These are phyloP conservation scores for Antrozous pallidus DNA, from an alignment of 2,797 vertebrate genomes.

Conservation along the genomic window DNA sequence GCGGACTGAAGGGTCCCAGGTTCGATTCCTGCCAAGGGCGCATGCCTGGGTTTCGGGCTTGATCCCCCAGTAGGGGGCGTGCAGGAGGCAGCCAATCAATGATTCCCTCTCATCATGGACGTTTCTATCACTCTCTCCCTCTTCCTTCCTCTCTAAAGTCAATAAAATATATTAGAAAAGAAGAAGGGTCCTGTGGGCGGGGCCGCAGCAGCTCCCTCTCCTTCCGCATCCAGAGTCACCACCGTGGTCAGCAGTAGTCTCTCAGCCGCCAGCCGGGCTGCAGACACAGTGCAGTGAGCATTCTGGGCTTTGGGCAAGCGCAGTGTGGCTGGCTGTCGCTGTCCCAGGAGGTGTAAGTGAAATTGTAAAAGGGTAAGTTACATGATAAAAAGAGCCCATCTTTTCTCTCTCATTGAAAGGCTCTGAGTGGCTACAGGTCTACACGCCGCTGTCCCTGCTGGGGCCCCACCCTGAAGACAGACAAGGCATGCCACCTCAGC, in stretches of 20 bases:
- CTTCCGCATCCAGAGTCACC: not conserved
- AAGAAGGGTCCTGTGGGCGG: not conserved
- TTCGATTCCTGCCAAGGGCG: no score
- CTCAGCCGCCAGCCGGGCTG: not conserved
- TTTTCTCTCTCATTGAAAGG: not conserved
- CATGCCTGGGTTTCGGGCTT: no score
- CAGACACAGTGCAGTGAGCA: rapidly evolving
- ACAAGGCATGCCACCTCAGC: not conserved
- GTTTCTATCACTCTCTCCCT: no score
- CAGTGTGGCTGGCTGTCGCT: rapidly evolving
- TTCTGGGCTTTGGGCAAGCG: not conserved
- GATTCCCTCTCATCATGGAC: no score
- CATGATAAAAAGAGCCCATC: rapidly evolving
- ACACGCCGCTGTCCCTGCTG: not conserved
- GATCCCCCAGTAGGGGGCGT: no score
- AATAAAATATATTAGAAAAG: no score
- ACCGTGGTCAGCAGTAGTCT: not conserved
- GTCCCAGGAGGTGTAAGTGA: not conserved
- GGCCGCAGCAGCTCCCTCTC: not conserved
- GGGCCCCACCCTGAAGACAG: not conserved
- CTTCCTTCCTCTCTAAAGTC: no score
- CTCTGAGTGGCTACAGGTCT: no score
- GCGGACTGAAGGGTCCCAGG: no score
- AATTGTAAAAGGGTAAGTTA: rapidly evolving
- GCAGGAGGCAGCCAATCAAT: no score